phyloP scores from a whole-genome alignment of 2,888 invertebrate species.

The Carabus problematicus region DNA sequence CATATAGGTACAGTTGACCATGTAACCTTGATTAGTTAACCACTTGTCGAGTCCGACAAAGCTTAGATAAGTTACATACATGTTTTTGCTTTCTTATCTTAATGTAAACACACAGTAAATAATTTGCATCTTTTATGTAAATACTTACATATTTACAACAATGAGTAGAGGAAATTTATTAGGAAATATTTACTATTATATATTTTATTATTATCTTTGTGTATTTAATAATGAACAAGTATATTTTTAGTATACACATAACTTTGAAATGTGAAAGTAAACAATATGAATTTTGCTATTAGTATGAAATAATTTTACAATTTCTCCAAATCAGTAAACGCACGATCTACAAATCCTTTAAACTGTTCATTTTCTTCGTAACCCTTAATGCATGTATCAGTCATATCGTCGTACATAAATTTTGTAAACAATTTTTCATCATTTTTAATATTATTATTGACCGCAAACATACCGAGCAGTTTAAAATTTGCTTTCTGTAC shows the following conservation, averaged over 20 bases:
- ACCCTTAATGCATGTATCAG: background rate
- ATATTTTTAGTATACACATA: background rate
- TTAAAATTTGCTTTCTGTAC: slow-evolving; percentile 9
- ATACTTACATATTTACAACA: too few relatives aligned
- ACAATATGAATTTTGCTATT: background rate
- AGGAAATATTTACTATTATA: background rate
- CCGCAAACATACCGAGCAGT: background rate
- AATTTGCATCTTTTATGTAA: too few relatives aligned
- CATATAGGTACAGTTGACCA: too few relatives aligned
- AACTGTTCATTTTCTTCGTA: slow-evolving; percentile 25
- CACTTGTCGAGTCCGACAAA: too few relatives aligned
- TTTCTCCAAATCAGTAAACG: slow-evolving; percentile 16
- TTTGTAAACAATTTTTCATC: slow-evolving; percentile 14
- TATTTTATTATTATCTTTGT: background rate
- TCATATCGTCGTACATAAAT: slow-evolving; percentile 32
- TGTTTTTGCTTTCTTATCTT: too few relatives aligned
- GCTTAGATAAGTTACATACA: too few relatives aligned
- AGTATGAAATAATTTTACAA: slow-evolving; percentile 9
- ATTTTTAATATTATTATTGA: background rate
- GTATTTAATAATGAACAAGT: background rate
- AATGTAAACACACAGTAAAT: too few relatives aligned
- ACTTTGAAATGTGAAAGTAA: background rate
- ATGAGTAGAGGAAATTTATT: too few relatives aligned
- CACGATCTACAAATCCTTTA: slow-evolving; percentile 4
- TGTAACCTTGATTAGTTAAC: too few relatives aligned